Conservation (phyloP, 2,888 invertebrate genomes). For the Crioceris asparagi region DNA sequence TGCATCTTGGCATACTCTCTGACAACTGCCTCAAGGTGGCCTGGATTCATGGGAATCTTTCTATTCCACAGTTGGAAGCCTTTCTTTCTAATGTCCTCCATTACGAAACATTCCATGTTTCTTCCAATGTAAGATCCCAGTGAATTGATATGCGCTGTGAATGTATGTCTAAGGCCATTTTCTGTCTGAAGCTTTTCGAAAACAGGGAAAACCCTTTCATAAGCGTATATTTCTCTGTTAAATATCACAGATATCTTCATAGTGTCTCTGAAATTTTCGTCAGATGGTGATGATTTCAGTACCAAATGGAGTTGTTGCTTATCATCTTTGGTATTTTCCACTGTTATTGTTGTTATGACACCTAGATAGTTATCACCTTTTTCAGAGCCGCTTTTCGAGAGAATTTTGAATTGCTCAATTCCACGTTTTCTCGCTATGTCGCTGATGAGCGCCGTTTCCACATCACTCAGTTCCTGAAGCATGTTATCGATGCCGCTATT, state of each 20-base stretch:
- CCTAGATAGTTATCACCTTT: conserved; percentile 19
- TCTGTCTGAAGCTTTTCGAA: conserved; percentile 17
- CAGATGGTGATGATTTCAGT: conserved; percentile 23
- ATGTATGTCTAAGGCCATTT: no score
- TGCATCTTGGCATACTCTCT: conserved; percentile 17
- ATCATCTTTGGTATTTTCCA: conserved; percentile 5
- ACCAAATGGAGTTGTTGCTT: conserved; percentile 19
- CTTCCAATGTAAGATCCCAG: conserved; percentile 9
- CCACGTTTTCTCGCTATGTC: no score
- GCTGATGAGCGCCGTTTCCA: no score
- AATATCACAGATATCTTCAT: conserved; percentile 21
- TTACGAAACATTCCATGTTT: conserved; percentile 17
- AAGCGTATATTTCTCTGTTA: conserved; percentile 25
- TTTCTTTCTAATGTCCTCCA: conserved; percentile 24
- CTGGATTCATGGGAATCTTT: conserved; percentile 11
- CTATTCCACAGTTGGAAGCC: conserved; percentile 18
- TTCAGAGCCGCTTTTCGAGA: no score
- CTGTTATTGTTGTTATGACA: no score
- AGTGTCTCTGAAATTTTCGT: conserved; percentile 17
- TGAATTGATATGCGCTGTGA: no score
- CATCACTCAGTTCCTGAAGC: no score
- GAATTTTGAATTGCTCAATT: no score
- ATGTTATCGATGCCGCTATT: no score
- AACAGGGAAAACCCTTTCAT: conserved; percentile 23
- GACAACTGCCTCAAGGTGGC: conserved; percentile 14